A percentile compares a stretch with the other conserved stretches of the same genome.
Conservation (phyloP, 2,113 vertebrate genomes). For the Piaya cayana region DNA sequence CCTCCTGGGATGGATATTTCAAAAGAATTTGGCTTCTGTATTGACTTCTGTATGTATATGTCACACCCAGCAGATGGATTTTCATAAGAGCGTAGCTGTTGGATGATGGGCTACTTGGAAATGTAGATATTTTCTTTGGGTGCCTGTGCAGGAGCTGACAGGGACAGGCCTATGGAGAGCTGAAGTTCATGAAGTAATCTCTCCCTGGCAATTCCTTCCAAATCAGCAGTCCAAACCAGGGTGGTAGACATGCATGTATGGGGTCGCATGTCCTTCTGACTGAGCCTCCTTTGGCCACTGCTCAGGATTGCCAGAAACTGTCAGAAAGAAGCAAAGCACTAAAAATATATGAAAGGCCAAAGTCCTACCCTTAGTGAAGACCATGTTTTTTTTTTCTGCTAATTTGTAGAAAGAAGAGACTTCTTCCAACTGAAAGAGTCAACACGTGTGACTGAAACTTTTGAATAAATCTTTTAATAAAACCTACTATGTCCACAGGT, state of each 20-base stretch:
- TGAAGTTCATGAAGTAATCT: background rate
- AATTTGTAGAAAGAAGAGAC: background rate
- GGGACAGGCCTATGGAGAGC: background rate
- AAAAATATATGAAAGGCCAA: background rate
- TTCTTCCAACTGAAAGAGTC: background rate
- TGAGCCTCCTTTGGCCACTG: background rate
- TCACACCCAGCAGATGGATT: background rate
- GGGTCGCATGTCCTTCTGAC: background rate
- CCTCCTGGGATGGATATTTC: rapidly evolving
- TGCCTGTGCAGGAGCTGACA: background rate
- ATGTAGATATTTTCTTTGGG: background rate
- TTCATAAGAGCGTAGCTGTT: background rate
- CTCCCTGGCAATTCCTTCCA: background rate
- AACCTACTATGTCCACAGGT: background rate
- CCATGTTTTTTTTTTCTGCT: background rate
- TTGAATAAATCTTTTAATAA: background rate
- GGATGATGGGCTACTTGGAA: background rate
- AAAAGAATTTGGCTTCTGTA: background rate
- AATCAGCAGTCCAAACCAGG: background rate
- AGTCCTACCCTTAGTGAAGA: background rate
- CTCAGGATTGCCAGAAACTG: background rate
- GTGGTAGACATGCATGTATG: rapidly evolving
- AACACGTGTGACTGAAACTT: background rate
- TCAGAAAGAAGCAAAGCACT: background rate
- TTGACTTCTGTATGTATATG: background rate